These are phyloP conservation scores for Orthonyx spaldingii DNA, from an alignment of 2,113 vertebrate genomes.

Conservation along the genomic window DNA sequence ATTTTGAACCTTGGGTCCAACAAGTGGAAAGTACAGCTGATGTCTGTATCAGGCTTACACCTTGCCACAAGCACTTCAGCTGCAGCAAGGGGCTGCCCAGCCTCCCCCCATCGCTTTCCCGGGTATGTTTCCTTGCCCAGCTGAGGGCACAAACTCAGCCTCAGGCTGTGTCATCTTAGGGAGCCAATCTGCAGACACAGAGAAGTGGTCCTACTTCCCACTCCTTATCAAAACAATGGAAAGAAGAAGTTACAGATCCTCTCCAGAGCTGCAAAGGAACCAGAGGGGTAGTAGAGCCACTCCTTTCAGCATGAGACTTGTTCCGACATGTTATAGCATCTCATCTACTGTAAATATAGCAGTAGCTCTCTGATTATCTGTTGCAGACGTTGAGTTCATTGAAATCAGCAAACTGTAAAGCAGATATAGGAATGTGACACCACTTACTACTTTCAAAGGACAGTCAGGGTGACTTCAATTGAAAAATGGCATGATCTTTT, in stretches of 20 bases:
- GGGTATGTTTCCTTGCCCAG: fast-evolving
- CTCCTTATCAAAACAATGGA: neutral
- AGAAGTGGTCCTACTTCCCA: neutral
- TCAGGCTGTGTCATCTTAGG: neutral
- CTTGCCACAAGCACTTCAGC: neutral
- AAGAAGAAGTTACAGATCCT: neutral
- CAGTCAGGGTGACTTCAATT: neutral
- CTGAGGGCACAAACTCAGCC: neutral
- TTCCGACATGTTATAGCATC: neutral
- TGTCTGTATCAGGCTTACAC: neutral
- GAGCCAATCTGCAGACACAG: neutral
- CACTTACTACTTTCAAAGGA: neutral
- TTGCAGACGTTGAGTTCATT: neutral
- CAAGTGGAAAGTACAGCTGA: neutral
- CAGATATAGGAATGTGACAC: neutral
- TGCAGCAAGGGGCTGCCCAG: fast-evolving
- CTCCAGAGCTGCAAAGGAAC: neutral
- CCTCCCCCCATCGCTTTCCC: too few species aligned
- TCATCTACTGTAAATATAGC: neutral
- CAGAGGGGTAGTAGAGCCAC: neutral
- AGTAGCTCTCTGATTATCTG: neutral
- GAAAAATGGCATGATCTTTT: neutral
- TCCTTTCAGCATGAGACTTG: neutral
- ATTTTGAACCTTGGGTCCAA: neutral
- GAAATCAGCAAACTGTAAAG: neutral